Conservation (phyloP, 2,113 vertebrate species). For the Carassius auratus region DNA sequence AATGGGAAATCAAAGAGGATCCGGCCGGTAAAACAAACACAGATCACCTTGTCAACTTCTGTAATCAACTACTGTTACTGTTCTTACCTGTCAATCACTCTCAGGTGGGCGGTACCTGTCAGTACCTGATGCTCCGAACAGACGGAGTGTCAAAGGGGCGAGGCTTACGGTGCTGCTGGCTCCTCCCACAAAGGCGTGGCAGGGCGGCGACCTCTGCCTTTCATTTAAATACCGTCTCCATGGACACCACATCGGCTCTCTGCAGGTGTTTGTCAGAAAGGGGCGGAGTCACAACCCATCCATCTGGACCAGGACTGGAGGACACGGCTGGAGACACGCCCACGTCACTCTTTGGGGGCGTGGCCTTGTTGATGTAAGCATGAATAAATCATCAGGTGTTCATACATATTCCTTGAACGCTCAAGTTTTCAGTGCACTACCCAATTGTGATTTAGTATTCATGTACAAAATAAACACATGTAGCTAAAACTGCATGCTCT, state of each 20-base stretch:
- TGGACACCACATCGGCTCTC: conserved; percentile 76
- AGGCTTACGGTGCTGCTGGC: conserved; percentile 77
- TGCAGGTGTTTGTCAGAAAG: conserved; percentile 83
- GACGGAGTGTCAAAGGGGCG: conserved; percentile 71
- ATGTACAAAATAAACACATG: not conserved
- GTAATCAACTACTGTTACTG: not conserved
- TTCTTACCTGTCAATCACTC: conserved; percentile 34
- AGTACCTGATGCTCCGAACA: conserved; percentile 73
- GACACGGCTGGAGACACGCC: conserved; percentile 89
- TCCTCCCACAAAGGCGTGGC: conserved; percentile 58
- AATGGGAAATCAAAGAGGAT: conserved; percentile 78
- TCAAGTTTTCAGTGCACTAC: not conserved
- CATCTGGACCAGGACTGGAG: conserved; percentile 86
- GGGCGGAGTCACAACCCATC: conserved; percentile 71
- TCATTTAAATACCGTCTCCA: conserved; percentile 86
- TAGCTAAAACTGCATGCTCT: not conserved
- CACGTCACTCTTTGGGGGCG: conserved; percentile 83
- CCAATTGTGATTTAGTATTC: not conserved
- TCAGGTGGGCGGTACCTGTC: conserved; percentile 85
- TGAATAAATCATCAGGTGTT: not conserved
- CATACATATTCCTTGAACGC: not conserved
- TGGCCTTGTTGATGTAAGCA: conserved; percentile 88
- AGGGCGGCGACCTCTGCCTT: conserved; percentile 78
- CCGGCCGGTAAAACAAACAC: conserved; percentile 60
- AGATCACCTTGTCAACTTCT: too few relatives aligned